Conservation (phyloP, 1,140 invertebrate species). For the Drosophila ficusphila region DNA sequence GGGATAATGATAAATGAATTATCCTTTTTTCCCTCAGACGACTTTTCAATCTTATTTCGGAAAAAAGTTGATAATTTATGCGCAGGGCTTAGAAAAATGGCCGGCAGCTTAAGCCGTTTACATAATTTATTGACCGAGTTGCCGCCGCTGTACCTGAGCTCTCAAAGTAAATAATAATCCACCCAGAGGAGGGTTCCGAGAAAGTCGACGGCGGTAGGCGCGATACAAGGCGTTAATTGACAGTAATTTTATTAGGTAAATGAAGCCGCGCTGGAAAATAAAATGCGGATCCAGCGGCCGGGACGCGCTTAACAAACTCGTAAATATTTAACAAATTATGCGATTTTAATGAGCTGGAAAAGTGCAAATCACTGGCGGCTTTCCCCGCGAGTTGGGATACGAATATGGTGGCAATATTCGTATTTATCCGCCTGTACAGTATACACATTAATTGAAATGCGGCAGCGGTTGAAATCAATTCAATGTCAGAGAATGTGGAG, state of each 20-base stretch:
- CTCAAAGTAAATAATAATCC: slow-evolving; percentile 77
- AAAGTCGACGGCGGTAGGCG: background rate
- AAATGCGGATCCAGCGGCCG: slow-evolving; percentile 37
- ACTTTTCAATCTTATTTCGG: background rate
- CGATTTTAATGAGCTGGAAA: slow-evolving; percentile 81
- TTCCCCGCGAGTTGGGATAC: slow-evolving; percentile 9
- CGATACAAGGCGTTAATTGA: slow-evolving; percentile 67
- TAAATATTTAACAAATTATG: slow-evolving; percentile 82
- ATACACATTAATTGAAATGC: slow-evolving; percentile 39
- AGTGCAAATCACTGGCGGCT: slow-evolving; percentile 76
- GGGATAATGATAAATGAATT: too few species aligned
- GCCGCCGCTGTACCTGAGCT: slow-evolving; percentile 14
- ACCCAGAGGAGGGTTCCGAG: slow-evolving; percentile 9
- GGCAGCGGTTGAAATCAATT: slow-evolving; percentile 30
- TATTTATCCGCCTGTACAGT: slow-evolving; percentile 11
- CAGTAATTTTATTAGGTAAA: slow-evolving; percentile 82
- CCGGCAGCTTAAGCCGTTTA: slow-evolving; percentile 68
- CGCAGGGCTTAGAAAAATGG: slow-evolving; percentile 34
- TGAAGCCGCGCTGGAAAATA: slow-evolving; percentile 40
- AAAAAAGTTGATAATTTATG: slow-evolving; percentile 56
- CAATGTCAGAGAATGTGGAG: slow-evolving; percentile 9
- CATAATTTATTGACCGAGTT: slow-evolving; percentile 68
- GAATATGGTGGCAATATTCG: slow-evolving; percentile 10
- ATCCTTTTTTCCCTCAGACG: too few species aligned
- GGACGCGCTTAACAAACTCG: slow-evolving; percentile 58